Evolutionary conservation across 2,888 invertebrate species (phyloP).

Genomic region (Carabus problematicus): DNA sequence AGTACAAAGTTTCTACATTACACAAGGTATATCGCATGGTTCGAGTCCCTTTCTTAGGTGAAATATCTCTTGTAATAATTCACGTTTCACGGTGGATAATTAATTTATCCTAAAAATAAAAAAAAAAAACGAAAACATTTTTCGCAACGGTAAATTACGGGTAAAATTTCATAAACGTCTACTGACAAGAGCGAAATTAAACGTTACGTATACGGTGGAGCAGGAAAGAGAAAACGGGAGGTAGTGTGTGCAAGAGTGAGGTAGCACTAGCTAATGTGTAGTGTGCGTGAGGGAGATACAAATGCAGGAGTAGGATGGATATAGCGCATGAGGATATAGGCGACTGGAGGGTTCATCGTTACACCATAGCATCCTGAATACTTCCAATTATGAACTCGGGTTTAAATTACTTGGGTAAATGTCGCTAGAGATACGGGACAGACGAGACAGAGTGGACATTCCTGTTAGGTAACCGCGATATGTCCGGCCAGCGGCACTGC

Average conservation of each 20-base stretch:
- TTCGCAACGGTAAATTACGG: slow-evolving; percentile 32
- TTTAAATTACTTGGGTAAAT: slow-evolving; percentile 21
- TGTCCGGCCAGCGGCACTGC: slow-evolving; percentile 17
- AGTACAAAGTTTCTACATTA: too few species aligned
- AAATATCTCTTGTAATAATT: too few species aligned
- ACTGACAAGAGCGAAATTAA: slow-evolving; percentile 23
- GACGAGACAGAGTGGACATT: slow-evolving; percentile 29
- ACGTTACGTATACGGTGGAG: slow-evolving; percentile 10
- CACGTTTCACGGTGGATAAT: slow-evolving; percentile 5
- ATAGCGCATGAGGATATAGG: neutral
- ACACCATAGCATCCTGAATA: slow-evolving; percentile 9
- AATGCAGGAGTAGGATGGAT: slow-evolving; percentile 5
- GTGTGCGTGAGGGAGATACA: neutral
- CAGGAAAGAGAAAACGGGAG: slow-evolving; percentile 1
- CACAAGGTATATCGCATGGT: too few species aligned
- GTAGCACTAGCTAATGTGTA: neutral
- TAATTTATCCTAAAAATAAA: slow-evolving; percentile 35
- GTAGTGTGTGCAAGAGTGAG: neutral
- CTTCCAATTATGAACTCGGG: slow-evolving; percentile 23
- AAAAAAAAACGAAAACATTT: slow-evolving; percentile 16
- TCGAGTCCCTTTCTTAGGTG: too few species aligned
- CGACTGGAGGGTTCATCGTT: slow-evolving; percentile 7
- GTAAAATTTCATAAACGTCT: slow-evolving; percentile 38
- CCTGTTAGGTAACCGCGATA: slow-evolving; percentile 37
- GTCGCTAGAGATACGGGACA: slow-evolving; percentile 15